Evolutionary conservation across 2,797 vertebrate species (phyloP), one percentile per base, ranked within the genome.

Genomic region (Cuniculus paca): DNA sequence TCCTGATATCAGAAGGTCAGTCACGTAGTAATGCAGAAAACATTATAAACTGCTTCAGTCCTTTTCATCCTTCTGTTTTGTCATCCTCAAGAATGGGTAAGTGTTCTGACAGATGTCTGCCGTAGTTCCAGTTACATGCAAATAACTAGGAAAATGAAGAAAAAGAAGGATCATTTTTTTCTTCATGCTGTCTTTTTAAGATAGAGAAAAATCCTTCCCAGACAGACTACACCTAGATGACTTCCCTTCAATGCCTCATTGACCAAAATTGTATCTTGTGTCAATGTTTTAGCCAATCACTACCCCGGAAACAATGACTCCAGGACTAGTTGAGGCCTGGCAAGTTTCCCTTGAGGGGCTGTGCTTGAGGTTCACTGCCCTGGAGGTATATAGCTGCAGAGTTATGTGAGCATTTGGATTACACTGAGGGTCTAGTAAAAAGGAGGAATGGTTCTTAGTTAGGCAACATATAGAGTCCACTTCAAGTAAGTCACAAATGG

Each of bases 1-100:
- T 6, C 26, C 5, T 34, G 12, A 34, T 3, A 3, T 11, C 26
- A 63, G 48, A 77, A 36, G 19, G 14, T 92, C 8, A 19, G n/a
- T 92, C 22, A 45, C 24, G 70, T n/a, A 72, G 45, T 78, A 80
- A 54, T 31, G n/a, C 61, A n/a, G 28, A 94, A 68, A 68, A 87
- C 12, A 9, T 88, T 70, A 34, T 28, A n/a, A 31, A 81, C 65
- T 22, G 2, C 24, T n/a, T 42, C 11, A 56, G 42, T 88, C 28
- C 22, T 95, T 84, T 95, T 50, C 8, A 12, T 85, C 52, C 70
- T 83, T 81, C n/a, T 63, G 10, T 34, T 77, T 79, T 88, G 36
- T 31, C 26, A 42, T 70, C 31, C 14, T 54, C 19, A 48, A 86
- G 26, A 39, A 8, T 28, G 86, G 36, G 14, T 82, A 48, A 60